Base-by-base conservation (phyloP, 1,140 invertebrate genomes). In the Lysiphlebus fabarum region DNA sequence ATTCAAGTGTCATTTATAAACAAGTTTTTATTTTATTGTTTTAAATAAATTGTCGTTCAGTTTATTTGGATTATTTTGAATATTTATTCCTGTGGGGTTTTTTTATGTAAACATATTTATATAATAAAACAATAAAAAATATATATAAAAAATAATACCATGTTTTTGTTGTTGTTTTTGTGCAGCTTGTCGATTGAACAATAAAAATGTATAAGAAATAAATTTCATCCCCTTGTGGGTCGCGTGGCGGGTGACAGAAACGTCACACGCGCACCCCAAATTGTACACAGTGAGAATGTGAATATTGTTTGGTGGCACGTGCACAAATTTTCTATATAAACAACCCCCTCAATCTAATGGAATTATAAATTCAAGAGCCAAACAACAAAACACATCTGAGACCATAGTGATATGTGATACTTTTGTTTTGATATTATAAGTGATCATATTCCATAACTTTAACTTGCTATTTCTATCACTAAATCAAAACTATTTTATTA, bases 321-420 rank as follows among this genome's bases (percentile, higher is more conserved):
- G 55, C 38, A 33, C 11, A 14, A 38, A 49, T 4, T 36, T 38
- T 38, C n/a, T 44, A 44, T 49, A 54, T 6, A 54, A 5, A 48
- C 36, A 48, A 37, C 47, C 42, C 37, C 43, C 17, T 60, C 44
- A 38, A 65, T 65, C 61, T 75, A 74, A 75, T 72, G 67, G 69
- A 74, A 76, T 76, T 74, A 74, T 70, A 71, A 74, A 76, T 76
- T 75, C 70, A 73, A 65, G 66, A 73, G 54, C 63, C 50, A 63
- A 60, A 56, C 63, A 44, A 58, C 57, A 47, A 50, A 49, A 68
- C 67, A 53, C 72, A 74, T 72, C 74, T 74, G 74, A 73, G 74
- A 67, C 72, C 71, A 33, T 38, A n/a, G 33, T 38, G n/a, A 51
- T 26, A 26, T 26, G 17, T 26, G 17, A 26, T 26, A 26, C 17